Evolutionary conservation across 2,797 vertebrate species (phyloP).

Genomic region (Heteromormyrus szaboi): DNA sequence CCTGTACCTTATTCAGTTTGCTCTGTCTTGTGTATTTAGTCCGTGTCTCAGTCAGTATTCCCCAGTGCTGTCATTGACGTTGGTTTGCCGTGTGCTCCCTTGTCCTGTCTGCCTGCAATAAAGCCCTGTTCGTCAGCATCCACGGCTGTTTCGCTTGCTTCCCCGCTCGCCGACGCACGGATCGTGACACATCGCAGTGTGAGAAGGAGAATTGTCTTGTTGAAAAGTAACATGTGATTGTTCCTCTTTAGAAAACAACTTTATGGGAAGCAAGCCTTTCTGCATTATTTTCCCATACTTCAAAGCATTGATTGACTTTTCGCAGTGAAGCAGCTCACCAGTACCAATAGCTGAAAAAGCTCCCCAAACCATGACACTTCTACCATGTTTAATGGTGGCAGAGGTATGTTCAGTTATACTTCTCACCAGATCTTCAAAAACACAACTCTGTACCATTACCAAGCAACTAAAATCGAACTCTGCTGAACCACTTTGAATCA

Average conservation of each 20-base stretch:
- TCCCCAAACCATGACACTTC: background rate
- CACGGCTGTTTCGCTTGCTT: too few relatives aligned
- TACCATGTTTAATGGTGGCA: background rate
- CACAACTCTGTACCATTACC: background rate
- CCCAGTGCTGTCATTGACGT: too few relatives aligned
- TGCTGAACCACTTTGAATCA: background rate
- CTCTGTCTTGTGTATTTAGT: too few relatives aligned
- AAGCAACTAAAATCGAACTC: background rate
- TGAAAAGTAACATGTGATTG: background rate
- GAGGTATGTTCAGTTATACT: background rate
- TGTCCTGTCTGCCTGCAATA: too few relatives aligned
- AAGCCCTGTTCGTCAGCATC: too few relatives aligned
- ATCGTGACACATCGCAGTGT: background rate
- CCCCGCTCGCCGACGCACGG: too few relatives aligned
- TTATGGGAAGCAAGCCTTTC: background rate
- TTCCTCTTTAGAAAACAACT: background rate
- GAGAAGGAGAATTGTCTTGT: background rate
- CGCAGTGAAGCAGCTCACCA: background rate
- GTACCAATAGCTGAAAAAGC: background rate
- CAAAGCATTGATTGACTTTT: slow-evolving; percentile 8
- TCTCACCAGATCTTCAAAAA: background rate
- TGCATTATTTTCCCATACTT: background rate
- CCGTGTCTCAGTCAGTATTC: too few relatives aligned
- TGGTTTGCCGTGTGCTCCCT: too few relatives aligned
- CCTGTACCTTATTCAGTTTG: too few relatives aligned